Base-by-base conservation (phyloP, 2,888 invertebrate genomes). In the Acanthopleura granulata region DNA sequence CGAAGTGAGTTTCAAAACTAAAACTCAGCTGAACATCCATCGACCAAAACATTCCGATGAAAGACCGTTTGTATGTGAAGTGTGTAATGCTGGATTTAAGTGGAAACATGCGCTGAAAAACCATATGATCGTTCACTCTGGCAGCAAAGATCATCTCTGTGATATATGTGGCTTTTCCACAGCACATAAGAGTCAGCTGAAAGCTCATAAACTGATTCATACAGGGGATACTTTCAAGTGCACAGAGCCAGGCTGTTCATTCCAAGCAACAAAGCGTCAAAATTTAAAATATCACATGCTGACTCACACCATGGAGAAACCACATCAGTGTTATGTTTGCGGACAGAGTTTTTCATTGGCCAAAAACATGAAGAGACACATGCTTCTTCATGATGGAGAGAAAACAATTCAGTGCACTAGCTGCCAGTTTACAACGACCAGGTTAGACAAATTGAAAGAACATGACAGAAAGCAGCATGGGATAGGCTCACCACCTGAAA, bases 101-200 rank as follows among this genome's bases (percentile, higher is more conserved):
- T 93, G 93, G 93, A 93, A 93, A 73, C 93, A 93, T 82, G 92
- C 92, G 0, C 88, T 93, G 0, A 92, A 91, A 76, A 92, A 82
- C 74, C 89, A 89, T 79, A 86, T 87, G 86, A 82, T 86, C 16
- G 85, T 86, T 0, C 89, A 93, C 82, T 92, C 91, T 73, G 88
- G 94, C 73, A 92, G 88, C 27, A 93, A 92, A 78, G 91, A 92
- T 75, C 92, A 92, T 88, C 87, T 93, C 6, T 93, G 93, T 84
- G 92, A 93, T 83, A 91, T 92, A 40, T 93, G 93, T 80, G 93
- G 93, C 0, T 93, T 92, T 79, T 92, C 92, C 62, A 93, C 93
- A 0, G 92, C 92, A 0, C 92, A 93, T 78, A 91, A 92, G 85
- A 92, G 91, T 80, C 92, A 92, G 15, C 87, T 93, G 9, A 92